A percentile compares a stretch with the other conserved stretches of the same genome.
Conservation (phyloP, 2,797 vertebrate genomes). For the Setipinna tenuifilis region DNA sequence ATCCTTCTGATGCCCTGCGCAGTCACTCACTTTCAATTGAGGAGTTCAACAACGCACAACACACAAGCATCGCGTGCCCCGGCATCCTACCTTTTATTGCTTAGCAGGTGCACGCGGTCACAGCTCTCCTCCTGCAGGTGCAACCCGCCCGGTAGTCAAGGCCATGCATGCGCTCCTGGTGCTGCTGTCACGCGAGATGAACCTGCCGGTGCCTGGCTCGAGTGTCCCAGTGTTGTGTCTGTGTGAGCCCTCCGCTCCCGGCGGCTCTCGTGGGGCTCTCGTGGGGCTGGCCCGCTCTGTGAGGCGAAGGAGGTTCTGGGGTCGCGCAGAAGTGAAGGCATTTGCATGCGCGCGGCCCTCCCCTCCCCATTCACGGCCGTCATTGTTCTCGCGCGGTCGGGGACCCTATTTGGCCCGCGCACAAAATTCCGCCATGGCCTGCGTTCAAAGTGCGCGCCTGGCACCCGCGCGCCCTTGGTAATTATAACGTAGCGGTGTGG, state of each 20-base stretch:
- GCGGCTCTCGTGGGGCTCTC: conserved; percentile 12
- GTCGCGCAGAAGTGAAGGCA: conserved; percentile 70
- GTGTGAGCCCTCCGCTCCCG: conserved; percentile 33
- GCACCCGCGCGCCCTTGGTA: neutral
- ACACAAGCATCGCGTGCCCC: neutral
- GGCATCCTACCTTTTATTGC: conserved; percentile 3
- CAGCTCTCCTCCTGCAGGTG: neutral
- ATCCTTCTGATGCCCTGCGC: too few species aligned
- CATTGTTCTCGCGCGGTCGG: conserved; percentile 78
- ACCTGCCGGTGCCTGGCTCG: neutral
- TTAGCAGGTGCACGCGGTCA: conserved; percentile 67
- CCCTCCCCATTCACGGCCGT: conserved; percentile 78
- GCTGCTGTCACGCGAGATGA: conserved; percentile 35
- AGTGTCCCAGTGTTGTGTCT: conserved; percentile 19
- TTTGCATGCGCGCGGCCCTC: conserved; percentile 80
- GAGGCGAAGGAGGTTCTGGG: conserved; percentile 65
- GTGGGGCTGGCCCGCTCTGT: conserved; percentile 62
- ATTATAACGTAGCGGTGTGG: neutral
- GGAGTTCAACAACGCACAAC: too few species aligned
- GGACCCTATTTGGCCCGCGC: conserved; percentile 75
- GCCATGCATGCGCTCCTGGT: neutral
- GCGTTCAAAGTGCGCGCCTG: conserved; percentile 57
- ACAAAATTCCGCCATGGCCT: conserved; percentile 73
- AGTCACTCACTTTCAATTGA: too few species aligned
- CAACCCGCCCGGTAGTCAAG: neutral